Evolutionary conservation across 2,113 vertebrate genomes (phyloP).

Genomic region (Turnix velox): DNA sequence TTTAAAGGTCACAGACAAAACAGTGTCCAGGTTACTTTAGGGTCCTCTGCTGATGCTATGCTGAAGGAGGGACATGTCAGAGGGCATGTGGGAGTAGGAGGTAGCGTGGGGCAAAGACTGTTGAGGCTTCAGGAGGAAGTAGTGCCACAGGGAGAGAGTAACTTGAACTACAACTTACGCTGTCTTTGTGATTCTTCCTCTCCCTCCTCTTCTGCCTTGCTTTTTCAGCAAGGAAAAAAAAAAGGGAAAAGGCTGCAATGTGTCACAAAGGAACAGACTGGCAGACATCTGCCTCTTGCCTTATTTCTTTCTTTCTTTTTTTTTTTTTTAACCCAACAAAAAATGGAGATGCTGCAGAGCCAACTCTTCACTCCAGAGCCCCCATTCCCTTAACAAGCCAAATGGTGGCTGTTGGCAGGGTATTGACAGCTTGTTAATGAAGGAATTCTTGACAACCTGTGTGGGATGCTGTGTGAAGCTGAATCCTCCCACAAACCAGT

Average conservation of each 20-base stretch:
- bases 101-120: rapidly evolving
- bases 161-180: neutral
- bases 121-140: neutral
- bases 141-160: neutral
- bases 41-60: neutral
- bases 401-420: constrained; percentile 77
- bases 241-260: constrained; percentile 22
- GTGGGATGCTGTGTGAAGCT: constrained; percentile 70
- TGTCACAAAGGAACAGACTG: constrained; percentile 78
- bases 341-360: constrained; percentile 49
- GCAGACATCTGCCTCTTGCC: constrained; percentile 78
- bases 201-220: constrained; percentile 11
- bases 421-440: constrained; percentile 83
- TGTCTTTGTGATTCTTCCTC: neutral
- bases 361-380: constrained; percentile 72
- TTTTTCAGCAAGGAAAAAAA: neutral
- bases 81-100: neutral
- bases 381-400: constrained; percentile 73
- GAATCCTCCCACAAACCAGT: constrained; percentile 64
- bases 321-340: neutral
- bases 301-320: constrained; percentile 64
- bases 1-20: constrained; percentile 49
- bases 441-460: constrained; percentile 80
- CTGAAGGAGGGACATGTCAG: neutral
- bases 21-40: neutral